Conservation (phyloP, 1,140 invertebrate genomes). For the Drosophila fuyamai region DNA sequence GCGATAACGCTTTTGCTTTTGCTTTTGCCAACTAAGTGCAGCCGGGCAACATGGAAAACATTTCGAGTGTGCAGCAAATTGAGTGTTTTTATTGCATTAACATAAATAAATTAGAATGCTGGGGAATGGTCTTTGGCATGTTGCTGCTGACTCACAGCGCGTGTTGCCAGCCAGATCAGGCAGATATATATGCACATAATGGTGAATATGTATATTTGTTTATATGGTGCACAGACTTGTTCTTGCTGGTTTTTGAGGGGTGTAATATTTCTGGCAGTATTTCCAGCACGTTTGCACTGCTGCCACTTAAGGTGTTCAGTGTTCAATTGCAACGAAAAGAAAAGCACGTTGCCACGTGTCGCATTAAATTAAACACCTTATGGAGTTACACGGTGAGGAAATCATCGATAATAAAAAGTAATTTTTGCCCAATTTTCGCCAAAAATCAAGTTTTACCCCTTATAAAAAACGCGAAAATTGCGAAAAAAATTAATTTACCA, state of each 20-base stretch:
- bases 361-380: slow-evolving; percentile 25
- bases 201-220: not conserved
- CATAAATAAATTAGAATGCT: slow-evolving; percentile 81
- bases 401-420: not conserved
- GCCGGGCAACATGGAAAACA: slow-evolving; percentile 36
- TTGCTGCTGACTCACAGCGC: slow-evolving; percentile 52
- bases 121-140: slow-evolving; percentile 28
- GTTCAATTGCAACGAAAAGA: slow-evolving; percentile 15
- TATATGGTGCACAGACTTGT: slow-evolving; percentile 10
- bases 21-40: slow-evolving; percentile 38
- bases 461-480: no score
- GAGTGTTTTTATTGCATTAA: slow-evolving; percentile 83
- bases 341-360: slow-evolving; percentile 43
- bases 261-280: slow-evolving; percentile 14
- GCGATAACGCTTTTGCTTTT: slow-evolving; percentile 28
- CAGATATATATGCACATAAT: slow-evolving; percentile 4
- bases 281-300: slow-evolving; percentile 35
- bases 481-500: no score
- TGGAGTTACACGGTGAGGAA: not conserved
- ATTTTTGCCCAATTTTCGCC: no score
- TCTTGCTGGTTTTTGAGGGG: not conserved
- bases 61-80: slow-evolving; percentile 69
- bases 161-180: slow-evolving; percentile 14
- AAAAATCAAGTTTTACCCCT: no score
- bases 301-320: not conserved